These are phyloP conservation scores for Amniataba percoides DNA, from an alignment of 2,797 vertebrate genomes.

Conservation along the genomic window DNA sequence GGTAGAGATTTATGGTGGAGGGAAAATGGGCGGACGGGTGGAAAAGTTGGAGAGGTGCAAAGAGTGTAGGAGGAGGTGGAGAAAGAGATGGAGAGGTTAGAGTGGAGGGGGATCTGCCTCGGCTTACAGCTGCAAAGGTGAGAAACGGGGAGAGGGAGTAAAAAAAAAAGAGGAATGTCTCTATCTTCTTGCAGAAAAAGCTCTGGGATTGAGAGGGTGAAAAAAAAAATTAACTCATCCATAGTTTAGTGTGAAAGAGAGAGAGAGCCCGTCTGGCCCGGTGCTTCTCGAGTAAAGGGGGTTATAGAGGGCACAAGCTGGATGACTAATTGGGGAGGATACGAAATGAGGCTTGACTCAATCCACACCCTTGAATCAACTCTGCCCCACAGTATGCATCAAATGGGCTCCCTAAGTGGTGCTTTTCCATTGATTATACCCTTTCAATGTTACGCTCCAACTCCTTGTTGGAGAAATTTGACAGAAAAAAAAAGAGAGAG, in stretches of 20 bases:
- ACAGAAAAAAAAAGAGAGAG: constrained; percentile 56
- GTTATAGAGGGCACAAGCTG: constrained; percentile 80
- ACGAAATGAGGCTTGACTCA: constrained; percentile 84
- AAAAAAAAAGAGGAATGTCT: constrained; percentile 49
- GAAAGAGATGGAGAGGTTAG: constrained; percentile 57
- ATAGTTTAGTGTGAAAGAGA: constrained; percentile 70
- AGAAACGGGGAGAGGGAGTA: constrained; percentile 48
- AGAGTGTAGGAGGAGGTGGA: constrained; percentile 55
- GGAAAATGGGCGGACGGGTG: constrained; percentile 64
- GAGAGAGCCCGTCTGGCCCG: constrained; percentile 63
- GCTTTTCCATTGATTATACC: constrained; percentile 84
- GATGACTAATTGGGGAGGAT: constrained; percentile 84
- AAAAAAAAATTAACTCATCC: constrained; percentile 69
- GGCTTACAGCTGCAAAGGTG: constrained; percentile 66
- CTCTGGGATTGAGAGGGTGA: constrained; percentile 58
- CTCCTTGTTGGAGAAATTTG: constrained; percentile 79
- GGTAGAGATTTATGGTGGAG: constrained; percentile 77
- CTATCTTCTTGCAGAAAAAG: constrained; percentile 65
- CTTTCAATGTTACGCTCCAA: constrained; percentile 78
- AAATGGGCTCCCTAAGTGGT: constrained; percentile 83
- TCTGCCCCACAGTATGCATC: constrained; percentile 83
- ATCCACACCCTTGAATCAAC: constrained; percentile 84
- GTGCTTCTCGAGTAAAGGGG: constrained; percentile 73
- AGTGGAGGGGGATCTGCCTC: constrained; percentile 35
- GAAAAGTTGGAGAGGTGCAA: constrained; percentile 73